Evolutionary conservation across 2,113 vertebrate genomes (phyloP), one percentile per base, ranked within the genome.

Genomic region (Corydoras maculifer): DNA sequence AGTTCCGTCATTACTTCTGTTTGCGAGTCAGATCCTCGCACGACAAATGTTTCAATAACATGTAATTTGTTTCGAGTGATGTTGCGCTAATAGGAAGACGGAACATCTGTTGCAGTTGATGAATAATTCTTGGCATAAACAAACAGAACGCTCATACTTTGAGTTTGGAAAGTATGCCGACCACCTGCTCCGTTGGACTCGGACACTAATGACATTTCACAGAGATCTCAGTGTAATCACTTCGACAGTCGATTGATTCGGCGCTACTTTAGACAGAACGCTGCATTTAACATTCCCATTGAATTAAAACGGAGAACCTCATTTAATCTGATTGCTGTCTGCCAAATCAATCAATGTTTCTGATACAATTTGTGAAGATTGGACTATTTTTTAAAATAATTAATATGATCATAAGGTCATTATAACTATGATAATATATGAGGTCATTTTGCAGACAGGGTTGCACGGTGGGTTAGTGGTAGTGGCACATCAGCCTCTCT

Each of bases 81-180:
- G 73, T 57, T 70, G 64, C 75, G 57, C 62, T 59, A 67, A 73
- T 68, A 67, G 60, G 60, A 80, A 75, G 55, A 57, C 55, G 29
- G 71, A 77, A 70, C 72, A 77, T 78, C 79, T 77, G 79, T 58
- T 78, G 66, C 64, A 74, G 74, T 70, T 70, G 74, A 81, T 75
- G 79, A 75, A 78, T 72, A 78, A 78, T 78, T 77, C 69, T 75
- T 81, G 75, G 79, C 75, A 75, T 72, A 78, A 78, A 75, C 65
- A 73, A 75, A 74, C 49, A 55, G 69, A 77, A 77, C 72, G 65
- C 68, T 70, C 77, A 74, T 78, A 74, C 79, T 72, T 76, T 77
- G 65, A 60, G 69, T 70, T 65, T 81, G 77, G 77, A 77, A 63
- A 32, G 57, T 5, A 61, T 55, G 69, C 48, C 62, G 58, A 72